Conservation (phyloP, 2,113 vertebrate genomes). For the Rhea americana region DNA sequence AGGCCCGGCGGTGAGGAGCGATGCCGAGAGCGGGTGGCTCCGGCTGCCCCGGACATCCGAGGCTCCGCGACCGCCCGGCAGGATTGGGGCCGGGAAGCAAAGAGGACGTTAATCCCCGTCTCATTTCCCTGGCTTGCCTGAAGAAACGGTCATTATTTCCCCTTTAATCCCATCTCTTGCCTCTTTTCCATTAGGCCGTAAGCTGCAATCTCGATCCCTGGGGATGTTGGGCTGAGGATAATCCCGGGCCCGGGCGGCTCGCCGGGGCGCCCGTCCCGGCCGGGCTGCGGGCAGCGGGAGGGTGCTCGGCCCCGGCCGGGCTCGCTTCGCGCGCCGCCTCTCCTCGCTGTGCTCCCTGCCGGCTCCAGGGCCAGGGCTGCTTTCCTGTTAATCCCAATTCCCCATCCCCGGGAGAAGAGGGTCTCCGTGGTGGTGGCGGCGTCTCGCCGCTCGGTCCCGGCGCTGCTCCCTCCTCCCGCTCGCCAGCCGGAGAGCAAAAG, state of each 20-base stretch:
- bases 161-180: slow-evolving; percentile 40
- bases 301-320: not conserved
- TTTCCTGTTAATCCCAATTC: not conserved
- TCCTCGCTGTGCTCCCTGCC: not conserved
- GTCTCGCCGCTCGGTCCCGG: not conserved
- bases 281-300: not conserved
- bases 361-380: not conserved
- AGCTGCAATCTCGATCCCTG: not conserved
- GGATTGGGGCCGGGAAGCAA: not conserved
- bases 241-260: not conserved
- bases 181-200: slow-evolving; percentile 19
- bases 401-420: fast-evolving
- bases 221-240: not conserved
- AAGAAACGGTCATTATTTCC: slow-evolving; percentile 49
- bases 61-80: not conserved
- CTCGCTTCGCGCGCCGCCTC: not conserved
- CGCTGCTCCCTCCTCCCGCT: not conserved
- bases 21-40: fast-evolving
- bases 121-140: not conserved
- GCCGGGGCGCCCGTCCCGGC: fast-evolving
- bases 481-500: not conserved
- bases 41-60: not conserved
- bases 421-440: not conserved
- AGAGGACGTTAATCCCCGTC: slow-evolving; percentile 15
- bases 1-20: fast-evolving